Evolutionary conservation across 2,888 invertebrate genomes (phyloP), one percentile per base, ranked within the genome.

Genomic region (Phoenoteleia sp.): DNA sequence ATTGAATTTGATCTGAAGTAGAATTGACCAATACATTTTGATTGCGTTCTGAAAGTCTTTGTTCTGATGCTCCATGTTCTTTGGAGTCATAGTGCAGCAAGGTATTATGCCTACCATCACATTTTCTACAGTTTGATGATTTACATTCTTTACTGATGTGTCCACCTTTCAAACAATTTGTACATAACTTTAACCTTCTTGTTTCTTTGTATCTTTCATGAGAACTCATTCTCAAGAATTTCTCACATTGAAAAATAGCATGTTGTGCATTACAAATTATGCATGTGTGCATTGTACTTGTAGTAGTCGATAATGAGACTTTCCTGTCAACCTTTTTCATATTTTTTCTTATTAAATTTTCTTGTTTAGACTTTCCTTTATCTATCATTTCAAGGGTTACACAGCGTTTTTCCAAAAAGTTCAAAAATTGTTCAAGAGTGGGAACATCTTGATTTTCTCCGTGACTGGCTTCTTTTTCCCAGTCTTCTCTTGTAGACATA

Each of bases 91-190:
- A 9, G 47, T 29, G 47, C 6, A 66, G n/a, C n/a, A 64, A 13
- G 6, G 66, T 66, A 42, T 66, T 25, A 27, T 66, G 47, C 11
- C 15, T 23, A 3, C 17, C 21, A 13, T 66, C 3, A 11, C 45
- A 66, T 47, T 66, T 66, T 11, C 29, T 47, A 21, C 67, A 67
- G 5, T 5, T 4, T 52, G 67, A 67, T 17, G 33, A 17, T 33
- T n/a, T 25, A 33, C 67, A 67, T 13, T 67, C 67, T 15, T 33
- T 49, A 19, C 49, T 11, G 29, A 49, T 17, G 29, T 66, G 66
- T 0, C 45, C 36, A 13, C 4, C 1, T 19, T 27, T 27, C 17
- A 66, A 4, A 17, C 66, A 66, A 23, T 66, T 66, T n/a, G 45
- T 66, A 11, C 66, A 66, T 52, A 52, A 52, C 11, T 21, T 56